A percentile compares a stretch with the other conserved stretches of the same genome.
phyloP scores from a whole-genome alignment of 2,888 invertebrate genomes.

The Plusia festucae region DNA sequence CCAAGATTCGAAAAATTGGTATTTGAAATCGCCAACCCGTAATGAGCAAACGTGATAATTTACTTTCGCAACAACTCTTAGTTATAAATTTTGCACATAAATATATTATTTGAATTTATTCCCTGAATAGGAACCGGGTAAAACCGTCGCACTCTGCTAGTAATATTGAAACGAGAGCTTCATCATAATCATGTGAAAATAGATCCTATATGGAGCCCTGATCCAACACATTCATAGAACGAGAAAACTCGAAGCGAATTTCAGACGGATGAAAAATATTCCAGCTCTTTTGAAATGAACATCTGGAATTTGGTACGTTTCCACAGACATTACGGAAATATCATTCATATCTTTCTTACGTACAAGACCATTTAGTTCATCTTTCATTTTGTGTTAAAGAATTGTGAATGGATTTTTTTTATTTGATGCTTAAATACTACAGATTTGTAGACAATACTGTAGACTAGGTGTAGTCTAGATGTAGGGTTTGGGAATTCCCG shows the following conservation, averaged over 20 bases:
- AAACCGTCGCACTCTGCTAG: too few relatives aligned
- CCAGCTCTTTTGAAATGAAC: neutral
- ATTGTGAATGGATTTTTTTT: neutral
- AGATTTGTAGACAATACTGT: neutral
- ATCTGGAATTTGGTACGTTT: neutral
- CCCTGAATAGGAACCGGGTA: too few relatives aligned
- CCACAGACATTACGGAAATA: neutral
- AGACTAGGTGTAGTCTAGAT: too few relatives aligned
- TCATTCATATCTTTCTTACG: neutral
- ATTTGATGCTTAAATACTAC: neutral
- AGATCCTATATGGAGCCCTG: neutral
- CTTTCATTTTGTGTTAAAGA: neutral
- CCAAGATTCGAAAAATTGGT: too few relatives aligned
- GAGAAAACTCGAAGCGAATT: neutral
- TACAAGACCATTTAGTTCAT: neutral
- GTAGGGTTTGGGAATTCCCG: too few relatives aligned
- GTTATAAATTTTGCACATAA: too few relatives aligned
- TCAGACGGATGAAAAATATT: slow-evolving; percentile 14
- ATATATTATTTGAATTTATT: too few relatives aligned
- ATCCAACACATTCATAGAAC: slow-evolving; percentile 1
- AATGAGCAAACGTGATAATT: too few relatives aligned
- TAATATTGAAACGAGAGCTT: too few relatives aligned
- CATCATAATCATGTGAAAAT: too few relatives aligned
- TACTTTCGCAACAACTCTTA: too few relatives aligned
- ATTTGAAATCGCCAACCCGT: too few relatives aligned